Evolutionary conservation across 2,888 invertebrate species (phyloP).

Genomic region (Margaritifera margaritifera): DNA sequence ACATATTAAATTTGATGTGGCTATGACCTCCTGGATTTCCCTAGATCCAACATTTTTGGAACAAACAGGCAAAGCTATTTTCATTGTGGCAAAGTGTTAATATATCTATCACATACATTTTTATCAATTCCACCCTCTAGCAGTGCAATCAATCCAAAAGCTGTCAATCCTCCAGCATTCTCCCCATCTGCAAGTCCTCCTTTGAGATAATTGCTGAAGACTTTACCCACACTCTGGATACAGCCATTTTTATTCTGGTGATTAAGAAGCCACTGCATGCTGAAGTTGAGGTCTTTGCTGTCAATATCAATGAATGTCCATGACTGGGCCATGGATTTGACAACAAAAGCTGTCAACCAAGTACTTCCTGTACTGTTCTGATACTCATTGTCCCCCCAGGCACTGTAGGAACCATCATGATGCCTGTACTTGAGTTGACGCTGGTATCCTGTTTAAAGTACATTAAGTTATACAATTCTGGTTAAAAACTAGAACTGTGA

Average conservation of each 20-base stretch:
- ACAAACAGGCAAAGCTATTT: background rate
- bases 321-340: constrained; percentile 81
- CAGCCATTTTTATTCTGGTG: constrained; percentile 86
- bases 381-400: constrained; percentile 62
- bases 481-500: too few species aligned
- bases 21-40: too few species aligned
- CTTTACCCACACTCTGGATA: constrained; percentile 78
- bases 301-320: constrained; percentile 75
- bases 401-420: constrained; percentile 69
- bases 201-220: constrained; percentile 63
- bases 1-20: too few species aligned
- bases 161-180: constrained; percentile 58
- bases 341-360: constrained; percentile 83
- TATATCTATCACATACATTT: constrained; percentile 34
- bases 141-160: constrained; percentile 65
- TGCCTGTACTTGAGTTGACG: constrained; percentile 89
- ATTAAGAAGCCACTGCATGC: constrained; percentile 51
- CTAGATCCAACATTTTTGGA: background rate
- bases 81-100: background rate
- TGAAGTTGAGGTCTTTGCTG: constrained; percentile 72
- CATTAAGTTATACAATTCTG: too few species aligned
- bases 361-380: constrained; percentile 57
- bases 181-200: constrained; percentile 57
- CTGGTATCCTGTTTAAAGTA: constrained; percentile 81
- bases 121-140: constrained; percentile 52